Evolutionary conservation across 2,888 invertebrate genomes (phyloP).

Genomic region (Fragum fragum): DNA sequence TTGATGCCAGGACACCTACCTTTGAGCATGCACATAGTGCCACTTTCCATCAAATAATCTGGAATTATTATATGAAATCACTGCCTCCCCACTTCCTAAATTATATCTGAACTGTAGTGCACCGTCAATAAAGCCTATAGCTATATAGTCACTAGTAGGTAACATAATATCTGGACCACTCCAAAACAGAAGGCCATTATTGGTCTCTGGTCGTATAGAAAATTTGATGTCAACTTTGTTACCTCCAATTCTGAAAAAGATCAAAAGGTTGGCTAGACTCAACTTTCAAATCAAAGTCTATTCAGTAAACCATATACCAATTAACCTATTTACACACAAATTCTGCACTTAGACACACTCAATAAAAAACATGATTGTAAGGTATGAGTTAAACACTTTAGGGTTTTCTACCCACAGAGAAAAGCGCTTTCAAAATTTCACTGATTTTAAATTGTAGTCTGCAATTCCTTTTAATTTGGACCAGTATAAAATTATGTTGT

Average conservation of each 20-base stretch:
- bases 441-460: no score
- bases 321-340: background rate
- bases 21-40: slow-evolving; percentile 92
- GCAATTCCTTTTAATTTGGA: no score
- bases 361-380: no score
- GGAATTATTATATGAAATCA: slow-evolving; percentile 94
- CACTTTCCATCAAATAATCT: slow-evolving; percentile 96
- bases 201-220: slow-evolving; percentile 92
- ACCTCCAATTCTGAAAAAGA: slow-evolving; percentile 90
- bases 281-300: no score
- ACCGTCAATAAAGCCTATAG: slow-evolving; percentile 94
- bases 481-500: no score
- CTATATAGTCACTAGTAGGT: slow-evolving; percentile 91
- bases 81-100: slow-evolving; percentile 95
- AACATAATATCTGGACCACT: slow-evolving; percentile 91
- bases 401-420: no score
- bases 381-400: no score
- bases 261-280: no score
- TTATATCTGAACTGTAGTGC: slow-evolving; percentile 93
- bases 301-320: background rate
- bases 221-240: slow-evolving; percentile 96
- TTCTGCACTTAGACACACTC: no score
- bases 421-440: no score
- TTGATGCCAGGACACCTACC: no score
- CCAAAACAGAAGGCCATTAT: slow-evolving; percentile 94